These are phyloP conservation scores for Ramazzottius varieornatus DNA, from an alignment of 2,888 invertebrate genomes.

Conservation along the genomic window DNA sequence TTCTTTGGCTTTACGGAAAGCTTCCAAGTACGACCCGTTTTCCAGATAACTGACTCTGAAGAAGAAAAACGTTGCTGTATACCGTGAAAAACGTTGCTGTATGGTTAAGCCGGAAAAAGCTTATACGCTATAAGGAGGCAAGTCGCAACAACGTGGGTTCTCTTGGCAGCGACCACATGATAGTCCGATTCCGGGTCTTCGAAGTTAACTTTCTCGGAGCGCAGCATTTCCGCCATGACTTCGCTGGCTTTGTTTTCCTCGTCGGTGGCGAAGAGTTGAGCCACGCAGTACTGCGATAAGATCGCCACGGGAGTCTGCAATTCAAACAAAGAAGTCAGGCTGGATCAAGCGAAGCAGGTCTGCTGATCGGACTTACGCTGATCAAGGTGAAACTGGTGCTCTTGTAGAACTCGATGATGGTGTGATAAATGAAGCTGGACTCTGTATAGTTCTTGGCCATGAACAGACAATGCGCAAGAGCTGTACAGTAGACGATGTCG, in stretches of 20 bases:
- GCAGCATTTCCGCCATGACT: neutral
- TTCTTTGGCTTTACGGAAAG: neutral
- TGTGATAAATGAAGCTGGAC: neutral
- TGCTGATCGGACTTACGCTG: neutral
- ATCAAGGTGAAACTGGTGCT: neutral
- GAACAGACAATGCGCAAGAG: neutral
- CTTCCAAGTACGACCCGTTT: neutral
- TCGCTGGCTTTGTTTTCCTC: neutral
- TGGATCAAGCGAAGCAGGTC: neutral
- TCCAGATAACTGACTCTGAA: neutral
- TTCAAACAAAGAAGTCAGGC: neutral
- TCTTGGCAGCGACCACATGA: neutral
- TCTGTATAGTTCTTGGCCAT: neutral
- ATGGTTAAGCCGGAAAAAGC: no score
- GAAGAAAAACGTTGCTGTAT: neutral
- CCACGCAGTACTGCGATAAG: neutral
- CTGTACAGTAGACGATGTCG: neutral
- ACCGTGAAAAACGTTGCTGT: no score
- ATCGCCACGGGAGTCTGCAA: neutral
- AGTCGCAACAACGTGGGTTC: neutral
- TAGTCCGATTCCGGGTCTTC: neutral
- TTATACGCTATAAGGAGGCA: neutral
- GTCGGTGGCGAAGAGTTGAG: neutral
- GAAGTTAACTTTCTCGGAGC: slow-evolving; percentile 2
- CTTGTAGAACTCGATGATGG: neutral